phyloP scores from a whole-genome alignment of 2,797 vertebrate species.

The Dermochelys coriacea region DNA sequence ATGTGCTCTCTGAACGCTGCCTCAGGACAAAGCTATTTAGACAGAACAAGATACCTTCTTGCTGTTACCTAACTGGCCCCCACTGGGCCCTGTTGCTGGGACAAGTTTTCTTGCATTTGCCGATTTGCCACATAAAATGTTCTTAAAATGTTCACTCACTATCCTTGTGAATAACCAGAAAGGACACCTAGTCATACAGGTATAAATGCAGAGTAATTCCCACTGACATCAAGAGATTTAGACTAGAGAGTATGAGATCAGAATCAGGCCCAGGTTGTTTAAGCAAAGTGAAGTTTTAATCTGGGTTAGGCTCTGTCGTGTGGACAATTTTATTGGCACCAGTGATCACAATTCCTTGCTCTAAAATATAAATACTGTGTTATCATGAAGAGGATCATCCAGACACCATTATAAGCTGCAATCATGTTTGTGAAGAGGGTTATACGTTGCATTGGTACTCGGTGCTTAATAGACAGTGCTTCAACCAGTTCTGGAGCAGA shows the following conservation, averaged over 20 bases:
- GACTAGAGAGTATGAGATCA: not conserved
- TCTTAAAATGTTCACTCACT: not conserved
- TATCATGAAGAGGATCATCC: not conserved
- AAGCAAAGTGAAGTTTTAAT: not conserved
- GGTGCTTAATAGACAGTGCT: not conserved
- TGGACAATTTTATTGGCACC: not conserved
- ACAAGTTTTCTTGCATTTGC: not conserved
- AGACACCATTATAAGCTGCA: not conserved
- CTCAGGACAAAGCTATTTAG: not conserved
- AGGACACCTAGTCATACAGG: not conserved
- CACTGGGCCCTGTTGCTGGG: not conserved
- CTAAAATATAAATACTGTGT: not conserved
- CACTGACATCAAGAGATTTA: not conserved
- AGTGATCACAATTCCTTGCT: not conserved
- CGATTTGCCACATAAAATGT: not conserved
- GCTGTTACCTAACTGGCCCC: not conserved
- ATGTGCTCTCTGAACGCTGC: not conserved
- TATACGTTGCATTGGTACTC: not conserved
- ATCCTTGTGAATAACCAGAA: not conserved
- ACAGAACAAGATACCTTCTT: not conserved
- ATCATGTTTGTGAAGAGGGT: not conserved
- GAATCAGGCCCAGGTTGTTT: not conserved
- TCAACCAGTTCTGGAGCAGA: not conserved
- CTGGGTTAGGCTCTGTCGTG: not conserved
- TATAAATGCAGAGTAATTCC: not conserved